These are phyloP conservation scores for Miltochrista miniata DNA, from an alignment of 2,888 invertebrate genomes.

Conservation along the genomic window DNA sequence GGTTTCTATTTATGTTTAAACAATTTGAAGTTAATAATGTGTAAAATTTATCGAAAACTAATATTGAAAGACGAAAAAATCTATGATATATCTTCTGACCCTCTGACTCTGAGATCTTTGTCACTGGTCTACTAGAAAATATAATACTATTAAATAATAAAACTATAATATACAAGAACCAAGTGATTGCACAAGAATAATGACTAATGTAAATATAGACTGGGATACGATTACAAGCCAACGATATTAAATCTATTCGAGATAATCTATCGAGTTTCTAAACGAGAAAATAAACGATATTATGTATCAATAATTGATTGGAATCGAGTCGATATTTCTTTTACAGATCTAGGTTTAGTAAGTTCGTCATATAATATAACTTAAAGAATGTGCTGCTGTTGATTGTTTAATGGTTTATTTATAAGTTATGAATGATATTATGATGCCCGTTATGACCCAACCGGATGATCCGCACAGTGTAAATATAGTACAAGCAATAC, in stretches of 20 bases:
- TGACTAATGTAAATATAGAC: slow-evolving; percentile 35
- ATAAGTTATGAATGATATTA: no score
- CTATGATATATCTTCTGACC: no score
- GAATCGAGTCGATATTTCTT: neutral
- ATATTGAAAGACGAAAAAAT: slow-evolving; percentile 14
- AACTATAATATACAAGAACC: slow-evolving; percentile 41
- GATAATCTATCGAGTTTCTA: slow-evolving; percentile 16
- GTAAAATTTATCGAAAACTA: slow-evolving; percentile 18
- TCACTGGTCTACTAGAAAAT: slow-evolving; percentile 29
- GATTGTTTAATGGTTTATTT: no score
- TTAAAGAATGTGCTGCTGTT: no score
- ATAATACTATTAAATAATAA: slow-evolving; percentile 34
- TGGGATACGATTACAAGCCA: slow-evolving; percentile 36
- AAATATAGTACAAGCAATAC: no score
- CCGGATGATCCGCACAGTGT: no score
- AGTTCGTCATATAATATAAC: no score
- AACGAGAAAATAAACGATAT: slow-evolving; percentile 10
- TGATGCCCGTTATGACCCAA: no score
- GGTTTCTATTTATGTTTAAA: neutral
- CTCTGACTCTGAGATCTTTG: slow-evolving; percentile 41
- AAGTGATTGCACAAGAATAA: slow-evolving; percentile 46
- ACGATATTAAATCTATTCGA: slow-evolving; percentile 55
- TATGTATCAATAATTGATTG: neutral
- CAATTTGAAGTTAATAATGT: slow-evolving; percentile 7
- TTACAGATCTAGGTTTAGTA: neutral